Base-by-base conservation (phyloP, 53 echinoderm and acorn worm genomes). In the Holothuria leucospilota region DNA sequence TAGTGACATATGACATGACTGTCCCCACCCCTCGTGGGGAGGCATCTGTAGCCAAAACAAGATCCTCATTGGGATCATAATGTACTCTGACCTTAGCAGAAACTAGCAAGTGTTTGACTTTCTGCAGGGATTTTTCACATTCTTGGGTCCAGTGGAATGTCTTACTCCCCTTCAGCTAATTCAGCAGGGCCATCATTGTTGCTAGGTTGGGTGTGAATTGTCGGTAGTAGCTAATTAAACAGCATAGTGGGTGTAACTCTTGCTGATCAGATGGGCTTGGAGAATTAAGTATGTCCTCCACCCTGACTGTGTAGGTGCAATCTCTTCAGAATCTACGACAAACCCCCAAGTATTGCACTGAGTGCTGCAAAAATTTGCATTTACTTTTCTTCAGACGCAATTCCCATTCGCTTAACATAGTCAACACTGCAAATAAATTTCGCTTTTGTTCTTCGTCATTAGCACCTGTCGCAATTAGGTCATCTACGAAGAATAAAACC, bases 301-400 rank as follows among this genome's bases (percentile, higher is more conserved):
- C 85, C 29, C 69, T 20, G 68, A 34, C 29, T 51, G 69, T 42
- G 69, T 85, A 27, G 69, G 69, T 49, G 49, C 14, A 27, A 85
- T 85, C 39, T 69, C 71, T 49, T 69, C 70, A 18, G 39, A 29
- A 56, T 82, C 66, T 41, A 91, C 81, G 28, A 71, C 78, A 38
- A 75, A 74, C 21, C 86, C n/a, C 86, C 49, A 77, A 90, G 64
- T 84, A 90, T 39, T 62, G 60, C 29, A 85, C 85, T 63, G 83
- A 63, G 16, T 72, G 39, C 69, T 85, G 72, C 64, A 85, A 53
- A 52, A 90, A 85, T 73, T 58, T 78, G 58, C 90, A 90, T 68
- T 90, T 90, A 25, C 56, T 34, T 59, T 85, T 67, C 29, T 85
- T 85, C 41, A 90, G 63, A 72, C 77, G 84, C 26, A 89, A 75